Percentiles rank a stretch among this genome's conserved stretches.
phyloP scores from a whole-genome alignment of 2,113 vertebrate species.

The Ochotona princeps region DNA sequence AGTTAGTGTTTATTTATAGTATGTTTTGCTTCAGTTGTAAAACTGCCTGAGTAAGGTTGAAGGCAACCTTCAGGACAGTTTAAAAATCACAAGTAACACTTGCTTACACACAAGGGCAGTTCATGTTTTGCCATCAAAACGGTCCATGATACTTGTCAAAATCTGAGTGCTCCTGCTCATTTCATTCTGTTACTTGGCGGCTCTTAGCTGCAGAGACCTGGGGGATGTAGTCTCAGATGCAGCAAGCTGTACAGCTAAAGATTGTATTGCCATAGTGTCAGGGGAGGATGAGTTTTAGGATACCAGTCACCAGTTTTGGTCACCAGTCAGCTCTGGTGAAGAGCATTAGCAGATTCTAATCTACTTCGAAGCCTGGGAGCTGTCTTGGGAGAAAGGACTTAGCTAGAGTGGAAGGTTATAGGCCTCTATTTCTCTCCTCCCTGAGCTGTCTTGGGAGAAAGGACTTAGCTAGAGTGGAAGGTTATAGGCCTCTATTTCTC shows the following conservation, averaged over 20 bases:
- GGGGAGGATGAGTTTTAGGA: background rate
- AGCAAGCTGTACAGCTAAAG: background rate
- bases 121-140: background rate
- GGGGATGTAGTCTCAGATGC: background rate
- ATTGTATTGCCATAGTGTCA: background rate
- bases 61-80: background rate
- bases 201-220: background rate
- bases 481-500: no score
- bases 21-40: background rate
- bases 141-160: background rate
- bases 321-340: background rate
- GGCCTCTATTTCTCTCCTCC: no score
- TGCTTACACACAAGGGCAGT: background rate
- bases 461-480: no score
- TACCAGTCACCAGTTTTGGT: background rate
- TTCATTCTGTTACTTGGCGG: background rate
- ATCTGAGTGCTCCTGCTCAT: background rate
- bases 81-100: background rate
- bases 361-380: background rate
- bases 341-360: background rate
- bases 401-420: no score
- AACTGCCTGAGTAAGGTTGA: background rate
- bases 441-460: background rate
- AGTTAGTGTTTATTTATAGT: background rate
- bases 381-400: background rate